Conservation (phyloP, 2,113 vertebrate genomes). For the Mixornis gularis region DNA sequence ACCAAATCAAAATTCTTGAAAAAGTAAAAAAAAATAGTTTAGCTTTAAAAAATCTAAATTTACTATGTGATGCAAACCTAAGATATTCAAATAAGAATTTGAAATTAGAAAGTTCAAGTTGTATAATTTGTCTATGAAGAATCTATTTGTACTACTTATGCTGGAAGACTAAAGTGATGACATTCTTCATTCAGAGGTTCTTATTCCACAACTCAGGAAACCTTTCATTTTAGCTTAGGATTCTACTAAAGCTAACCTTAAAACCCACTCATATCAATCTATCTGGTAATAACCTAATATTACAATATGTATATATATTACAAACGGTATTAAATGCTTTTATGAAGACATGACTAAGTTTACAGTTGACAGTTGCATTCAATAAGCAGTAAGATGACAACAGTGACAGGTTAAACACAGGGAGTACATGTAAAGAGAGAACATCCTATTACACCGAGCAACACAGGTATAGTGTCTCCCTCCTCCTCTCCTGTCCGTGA, state of each 20-base stretch:
- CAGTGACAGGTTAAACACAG: constrained; percentile 38
- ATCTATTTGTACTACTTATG: background rate
- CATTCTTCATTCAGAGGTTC: background rate
- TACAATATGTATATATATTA: background rate
- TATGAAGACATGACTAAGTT: constrained; percentile 4
- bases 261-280: constrained; percentile 33
- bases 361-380: constrained; percentile 30
- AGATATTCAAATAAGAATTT: background rate
- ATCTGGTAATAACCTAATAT: constrained; percentile 25
- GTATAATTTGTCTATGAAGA: background rate
- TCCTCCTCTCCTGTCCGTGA: background rate
- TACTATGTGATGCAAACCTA: background rate
- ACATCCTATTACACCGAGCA: background rate
- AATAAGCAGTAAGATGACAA: constrained; percentile 7
- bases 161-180: background rate
- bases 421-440: background rate
- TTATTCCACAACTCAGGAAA: background rate
- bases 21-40: background rate
- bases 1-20: background rate
- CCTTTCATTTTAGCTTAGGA: background rate
- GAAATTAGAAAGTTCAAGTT: background rate
- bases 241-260: constrained; percentile 10
- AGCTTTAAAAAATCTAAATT: background rate
- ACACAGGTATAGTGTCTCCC: background rate
- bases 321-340: background rate